A percentile compares a stretch with the other conserved stretches of the same genome.
Conservation (phyloP, 2,113 vertebrate genomes). For the Rostratula benghalensis region DNA sequence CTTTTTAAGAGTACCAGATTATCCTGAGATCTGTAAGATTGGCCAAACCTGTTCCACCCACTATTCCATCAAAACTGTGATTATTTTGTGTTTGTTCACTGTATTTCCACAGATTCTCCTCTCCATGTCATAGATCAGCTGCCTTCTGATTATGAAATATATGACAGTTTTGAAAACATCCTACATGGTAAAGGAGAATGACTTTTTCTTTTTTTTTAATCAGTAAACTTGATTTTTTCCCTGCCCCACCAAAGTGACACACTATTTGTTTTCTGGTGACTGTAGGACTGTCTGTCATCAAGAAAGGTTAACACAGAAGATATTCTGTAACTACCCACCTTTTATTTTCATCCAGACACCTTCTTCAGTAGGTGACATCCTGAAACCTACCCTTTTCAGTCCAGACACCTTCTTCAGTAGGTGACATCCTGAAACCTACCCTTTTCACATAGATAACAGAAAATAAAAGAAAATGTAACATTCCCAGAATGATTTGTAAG, state of each 20-base stretch:
- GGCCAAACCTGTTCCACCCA: not conserved
- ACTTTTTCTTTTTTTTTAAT: not conserved
- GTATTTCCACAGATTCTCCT: not conserved
- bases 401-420: not conserved
- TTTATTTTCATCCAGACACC: not conserved
- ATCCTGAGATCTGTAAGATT: not conserved
- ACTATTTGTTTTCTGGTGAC: not conserved
- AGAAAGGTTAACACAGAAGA: not conserved
- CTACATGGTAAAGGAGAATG: not conserved
- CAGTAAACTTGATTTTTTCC: not conserved
- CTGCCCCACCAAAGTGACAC: accelerated
- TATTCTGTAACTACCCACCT: not conserved
- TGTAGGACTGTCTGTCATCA: not conserved
- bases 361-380: not conserved
- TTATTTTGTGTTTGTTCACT: not conserved
- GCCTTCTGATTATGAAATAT: not conserved
- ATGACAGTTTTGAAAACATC: not conserved
- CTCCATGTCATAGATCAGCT: not conserved
- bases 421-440: not conserved
- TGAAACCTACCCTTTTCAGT: not conserved
- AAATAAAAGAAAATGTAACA: not conserved
- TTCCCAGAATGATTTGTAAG: not conserved
- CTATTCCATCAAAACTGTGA: not conserved
- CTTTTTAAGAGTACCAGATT: not conserved
- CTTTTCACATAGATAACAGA: not conserved